A percentile compares a stretch with the other conserved stretches of the same genome.
Conservation (phyloP, 2,113 vertebrate genomes). For the Theristicus caerulescens region DNA sequence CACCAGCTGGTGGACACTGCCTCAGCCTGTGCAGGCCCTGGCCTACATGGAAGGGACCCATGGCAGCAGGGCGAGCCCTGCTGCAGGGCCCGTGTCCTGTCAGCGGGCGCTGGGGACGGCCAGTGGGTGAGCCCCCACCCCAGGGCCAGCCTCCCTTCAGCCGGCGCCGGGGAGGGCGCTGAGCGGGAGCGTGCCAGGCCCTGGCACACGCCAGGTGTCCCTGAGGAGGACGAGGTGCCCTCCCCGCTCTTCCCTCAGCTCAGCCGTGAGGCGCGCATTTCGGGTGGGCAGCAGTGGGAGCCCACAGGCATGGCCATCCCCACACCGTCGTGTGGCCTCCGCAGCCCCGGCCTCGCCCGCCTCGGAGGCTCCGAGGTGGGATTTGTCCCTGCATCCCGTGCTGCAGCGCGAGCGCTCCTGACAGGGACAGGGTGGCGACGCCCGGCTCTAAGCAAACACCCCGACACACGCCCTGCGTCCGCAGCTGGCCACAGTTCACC, state of each 20-base stretch:
- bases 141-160: no score
- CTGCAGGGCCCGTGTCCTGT: accelerated
- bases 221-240: not conserved
- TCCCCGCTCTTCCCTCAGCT: not conserved
- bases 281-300: not conserved
- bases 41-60: accelerated
- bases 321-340: not conserved
- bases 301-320: not conserved
- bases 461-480: accelerated
- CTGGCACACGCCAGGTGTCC: not conserved
- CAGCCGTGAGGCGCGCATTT: not conserved
- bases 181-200: no score
- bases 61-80: accelerated
- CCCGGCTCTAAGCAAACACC: no score
- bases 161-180: not conserved
- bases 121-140: accelerated
- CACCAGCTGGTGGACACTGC: not conserved
- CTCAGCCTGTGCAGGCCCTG: not conserved
- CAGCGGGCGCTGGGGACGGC: not conserved
- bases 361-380: no score
- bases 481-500: accelerated
- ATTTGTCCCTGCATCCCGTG: not conserved
- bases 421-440: no score
- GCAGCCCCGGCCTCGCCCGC: accelerated
- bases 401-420: accelerated